These are phyloP conservation scores for Tholera decimalis DNA, from an alignment of 2,888 invertebrate genomes.

Conservation along the genomic window DNA sequence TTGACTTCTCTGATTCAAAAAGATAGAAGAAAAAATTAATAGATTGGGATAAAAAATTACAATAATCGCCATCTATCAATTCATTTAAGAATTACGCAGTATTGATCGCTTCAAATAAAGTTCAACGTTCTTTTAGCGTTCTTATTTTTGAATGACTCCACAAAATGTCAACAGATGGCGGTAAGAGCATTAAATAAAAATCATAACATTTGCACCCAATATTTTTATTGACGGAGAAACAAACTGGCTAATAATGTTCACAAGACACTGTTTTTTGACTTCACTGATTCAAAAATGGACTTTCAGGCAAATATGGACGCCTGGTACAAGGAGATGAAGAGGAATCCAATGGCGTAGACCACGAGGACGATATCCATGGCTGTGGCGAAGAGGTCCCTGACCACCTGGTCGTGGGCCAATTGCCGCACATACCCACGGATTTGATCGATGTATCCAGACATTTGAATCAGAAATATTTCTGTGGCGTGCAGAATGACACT, in stretches of 20 bases:
- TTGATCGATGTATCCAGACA: conserved; percentile 62
- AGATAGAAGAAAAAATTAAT: too few species aligned
- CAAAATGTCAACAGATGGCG: too few species aligned
- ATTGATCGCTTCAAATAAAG: too few species aligned
- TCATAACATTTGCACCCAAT: conserved; percentile 23
- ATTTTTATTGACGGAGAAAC: conserved; percentile 47
- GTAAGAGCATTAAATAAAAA: too few species aligned
- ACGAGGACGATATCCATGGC: conserved; percentile 80
- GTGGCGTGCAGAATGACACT: conserved; percentile 73
- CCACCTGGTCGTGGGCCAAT: conserved; percentile 69
- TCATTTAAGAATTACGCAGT: too few species aligned
- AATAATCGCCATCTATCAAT: too few species aligned
- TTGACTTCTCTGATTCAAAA: too few species aligned
- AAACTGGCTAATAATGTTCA: conserved; percentile 25
- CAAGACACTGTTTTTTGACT: conserved; percentile 48
- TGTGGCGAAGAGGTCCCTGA: conserved; percentile 77
- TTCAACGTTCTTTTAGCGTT: too few species aligned
- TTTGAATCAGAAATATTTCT: conserved; percentile 67
- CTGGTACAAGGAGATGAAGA: conserved; percentile 81
- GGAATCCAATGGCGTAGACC: conserved; percentile 82
- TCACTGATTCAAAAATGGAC: conserved; percentile 37
- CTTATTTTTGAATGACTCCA: too few species aligned
- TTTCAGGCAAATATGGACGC: conserved; percentile 63
- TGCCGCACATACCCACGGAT: conserved; percentile 66
- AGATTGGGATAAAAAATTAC: too few species aligned